These are phyloP conservation scores for Acrossocheilus fasciatus DNA, from an alignment of 2,797 vertebrate genomes.

Conservation along the genomic window DNA sequence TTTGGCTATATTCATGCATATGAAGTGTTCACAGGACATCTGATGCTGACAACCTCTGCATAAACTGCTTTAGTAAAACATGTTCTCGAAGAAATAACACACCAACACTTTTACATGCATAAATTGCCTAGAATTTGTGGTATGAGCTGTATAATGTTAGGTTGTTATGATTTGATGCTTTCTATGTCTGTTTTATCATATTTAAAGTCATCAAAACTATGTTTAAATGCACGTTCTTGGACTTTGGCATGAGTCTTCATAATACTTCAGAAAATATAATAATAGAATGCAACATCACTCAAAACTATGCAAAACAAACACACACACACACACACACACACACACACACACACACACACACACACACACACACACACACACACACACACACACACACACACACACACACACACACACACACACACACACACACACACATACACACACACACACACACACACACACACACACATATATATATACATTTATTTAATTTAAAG, in stretches of 20 bases:
- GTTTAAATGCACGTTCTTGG: neutral
- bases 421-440: no score
- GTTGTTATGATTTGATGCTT: neutral
- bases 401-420: no score
- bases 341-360: no score
- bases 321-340: no score
- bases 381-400: no score
- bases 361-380: no score
- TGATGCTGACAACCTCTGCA: constrained; percentile 37
- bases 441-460: no score
- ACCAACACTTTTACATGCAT: neutral
- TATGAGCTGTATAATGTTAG: neutral
- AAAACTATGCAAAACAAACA: neutral
- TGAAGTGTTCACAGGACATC: constrained; percentile 28
- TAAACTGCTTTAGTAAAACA: neutral
- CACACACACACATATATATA: no score
- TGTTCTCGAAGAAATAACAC: neutral
- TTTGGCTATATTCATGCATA: constrained; percentile 12
- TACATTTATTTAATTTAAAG: neutral
- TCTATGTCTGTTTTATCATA: neutral
- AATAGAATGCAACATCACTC: neutral
- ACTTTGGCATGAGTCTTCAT: neutral
- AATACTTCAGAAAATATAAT: neutral
- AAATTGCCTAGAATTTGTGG: neutral
- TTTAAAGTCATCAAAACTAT: neutral